Conservation (phyloP, 1,140 invertebrate genomes). For the Ditylenchus dipsaci region DNA sequence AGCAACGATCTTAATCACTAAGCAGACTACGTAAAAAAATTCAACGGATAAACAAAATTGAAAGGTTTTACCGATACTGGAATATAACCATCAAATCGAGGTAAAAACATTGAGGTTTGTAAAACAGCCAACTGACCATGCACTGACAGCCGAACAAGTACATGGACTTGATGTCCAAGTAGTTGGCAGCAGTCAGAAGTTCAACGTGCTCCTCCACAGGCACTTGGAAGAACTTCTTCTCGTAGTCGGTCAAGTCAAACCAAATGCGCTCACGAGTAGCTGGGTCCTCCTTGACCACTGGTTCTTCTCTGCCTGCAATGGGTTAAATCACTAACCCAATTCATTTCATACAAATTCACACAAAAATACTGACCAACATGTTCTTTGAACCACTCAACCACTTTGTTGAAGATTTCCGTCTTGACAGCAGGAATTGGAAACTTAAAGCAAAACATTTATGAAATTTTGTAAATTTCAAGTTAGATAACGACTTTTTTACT, state of each 20-base stretch:
- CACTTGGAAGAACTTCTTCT: slow-evolving; percentile 34
- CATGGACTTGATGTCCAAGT: slow-evolving; percentile 34
- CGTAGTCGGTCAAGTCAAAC: slow-evolving; percentile 34
- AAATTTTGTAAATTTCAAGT: too few relatives aligned
- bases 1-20: too few relatives aligned
- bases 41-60: too few relatives aligned
- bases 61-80: too few relatives aligned
- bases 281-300: slow-evolving; percentile 25
- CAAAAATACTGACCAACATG: not conserved
- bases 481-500: too few relatives aligned
- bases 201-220: slow-evolving; percentile 15
- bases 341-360: too few relatives aligned
- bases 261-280: slow-evolving; percentile 25
- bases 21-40: too few relatives aligned
- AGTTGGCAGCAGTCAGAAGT: not conserved
- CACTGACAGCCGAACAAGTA: slow-evolving; percentile 37
- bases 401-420: not conserved
- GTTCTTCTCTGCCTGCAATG: slow-evolving; percentile 14
- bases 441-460: not conserved
- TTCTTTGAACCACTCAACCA: not conserved
- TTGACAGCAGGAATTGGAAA: not conserved
- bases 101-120: too few relatives aligned
- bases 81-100: too few relatives aligned
- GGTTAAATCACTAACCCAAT: not conserved
- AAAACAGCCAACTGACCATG: not conserved